Evolutionary conservation across 2,888 invertebrate species (phyloP), one percentile per base, ranked within the genome.

Genomic region (Mimumesa dahlbomi): DNA sequence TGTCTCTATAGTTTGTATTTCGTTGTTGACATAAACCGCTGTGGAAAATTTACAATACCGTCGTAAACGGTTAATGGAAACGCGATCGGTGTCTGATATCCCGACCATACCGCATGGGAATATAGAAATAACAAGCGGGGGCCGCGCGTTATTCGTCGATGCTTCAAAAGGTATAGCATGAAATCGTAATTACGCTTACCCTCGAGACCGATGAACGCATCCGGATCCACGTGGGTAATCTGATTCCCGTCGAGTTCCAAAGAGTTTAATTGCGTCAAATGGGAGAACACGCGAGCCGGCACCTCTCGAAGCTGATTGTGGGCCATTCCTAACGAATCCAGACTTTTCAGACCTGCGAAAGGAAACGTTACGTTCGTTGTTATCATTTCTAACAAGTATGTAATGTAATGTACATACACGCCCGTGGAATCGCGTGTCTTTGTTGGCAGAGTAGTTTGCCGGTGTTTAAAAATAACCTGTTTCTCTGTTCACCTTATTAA

Each of bases 161-260:
- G n/a, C n/a, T 31, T 19, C 22, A 53, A 57, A 18, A 6, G 53
- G 21, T 49, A 43, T 25, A 5, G 25, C 7, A 34, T 46, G 29
- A 36, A 53, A 42, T 40, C 13, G 36, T 31, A 43, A 62, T 66
- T 68, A 57, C 65, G 80, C 89, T 91, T 91, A 96, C 97, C 96
- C 93, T 97, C 96, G 53, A 97, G 92, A 76, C 97, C 97, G 69
- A 93, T 92, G 86, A 97, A 97, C 21, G 97, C 97, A 79, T 95
- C 94, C 67, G 94, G 94, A 88, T 97, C 95, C 81, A 97, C 93
- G 81, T 93, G 92, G 77, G 92, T 93, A 77, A 97, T 97, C 84
- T 92, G 92, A 90, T 97, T 97, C 64, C 96, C 96, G 86, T 97
- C 97, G 80, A 97, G 90, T 90, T 97, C 97, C 86, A 97, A 90